A percentile compares a stretch with the other conserved stretches of the same genome.
Evolutionary conservation across 2,113 vertebrate genomes (phyloP).

Genomic region (Alethe castanea): DNA sequence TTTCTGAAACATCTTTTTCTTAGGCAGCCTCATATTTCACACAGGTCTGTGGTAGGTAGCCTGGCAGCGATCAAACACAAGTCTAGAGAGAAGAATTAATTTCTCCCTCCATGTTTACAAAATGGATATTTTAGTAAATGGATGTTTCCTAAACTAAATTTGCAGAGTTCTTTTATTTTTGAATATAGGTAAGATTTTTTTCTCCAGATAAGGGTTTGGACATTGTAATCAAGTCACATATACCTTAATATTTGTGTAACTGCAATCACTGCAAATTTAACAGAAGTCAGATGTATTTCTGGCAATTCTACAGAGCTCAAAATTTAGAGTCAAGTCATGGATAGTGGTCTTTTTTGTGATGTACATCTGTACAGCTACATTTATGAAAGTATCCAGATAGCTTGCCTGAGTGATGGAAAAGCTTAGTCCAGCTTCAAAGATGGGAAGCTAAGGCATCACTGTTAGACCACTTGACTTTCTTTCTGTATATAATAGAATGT

Average conservation of each 20-base stretch:
- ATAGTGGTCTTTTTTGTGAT: not conserved
- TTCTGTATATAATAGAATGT: not conserved
- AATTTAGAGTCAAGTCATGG: not conserved
- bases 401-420: not conserved
- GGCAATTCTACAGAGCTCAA: not conserved
- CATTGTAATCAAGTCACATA: not conserved
- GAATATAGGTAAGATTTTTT: not conserved
- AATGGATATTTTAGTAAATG: not conserved
- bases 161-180: not conserved
- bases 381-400: not conserved
- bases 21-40: slow-evolving; percentile 48
- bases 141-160: not conserved
- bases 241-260: not conserved
- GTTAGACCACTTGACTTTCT: not conserved
- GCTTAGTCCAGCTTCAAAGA: not conserved
- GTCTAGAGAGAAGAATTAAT: not conserved
- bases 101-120: not conserved
- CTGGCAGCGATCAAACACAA: slow-evolving; percentile 11
- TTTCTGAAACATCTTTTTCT: slow-evolving; percentile 55
- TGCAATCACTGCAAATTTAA: not conserved
- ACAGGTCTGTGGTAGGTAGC: slow-evolving; percentile 43
- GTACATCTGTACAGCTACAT: not conserved
- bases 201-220: not conserved
- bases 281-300: not conserved
- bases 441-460: not conserved